Evolutionary conservation across 2,888 invertebrate genomes (phyloP).

Genomic region (Tiliacea citrago): DNA sequence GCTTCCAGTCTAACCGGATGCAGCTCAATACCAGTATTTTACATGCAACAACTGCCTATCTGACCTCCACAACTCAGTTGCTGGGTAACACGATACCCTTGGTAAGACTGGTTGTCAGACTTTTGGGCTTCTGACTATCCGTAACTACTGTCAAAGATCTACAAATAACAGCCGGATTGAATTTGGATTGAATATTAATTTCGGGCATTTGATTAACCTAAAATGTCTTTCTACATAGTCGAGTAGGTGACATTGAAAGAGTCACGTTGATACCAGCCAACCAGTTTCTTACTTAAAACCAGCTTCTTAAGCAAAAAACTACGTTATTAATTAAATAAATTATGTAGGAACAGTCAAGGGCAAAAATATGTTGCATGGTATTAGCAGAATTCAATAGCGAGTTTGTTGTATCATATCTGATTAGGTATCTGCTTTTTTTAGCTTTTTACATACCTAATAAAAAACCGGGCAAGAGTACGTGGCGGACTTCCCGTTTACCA

Average conservation of each 20-base stretch:
- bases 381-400: background rate
- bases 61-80: no score
- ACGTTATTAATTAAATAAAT: background rate
- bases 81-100: no score
- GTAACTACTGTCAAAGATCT: background rate
- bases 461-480: no score
- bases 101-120: no score
- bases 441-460: no score
- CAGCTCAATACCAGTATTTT: no score
- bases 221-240: constrained; percentile 11
- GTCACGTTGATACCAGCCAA: constrained; percentile 14
- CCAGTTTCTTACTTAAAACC: constrained; percentile 14
- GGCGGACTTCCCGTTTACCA: no score
- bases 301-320: background rate
- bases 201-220: background rate
- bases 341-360: background rate
- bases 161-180: background rate
- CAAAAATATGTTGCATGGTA: background rate
- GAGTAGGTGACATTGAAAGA: constrained; percentile 30
- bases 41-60: no score
- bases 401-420: background rate
- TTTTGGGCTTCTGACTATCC: no score
- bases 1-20: no score
- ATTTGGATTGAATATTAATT: background rate
- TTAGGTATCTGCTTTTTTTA: background rate